A percentile compares a stretch with the other conserved stretches of the same genome.
Evolutionary conservation across 2,797 vertebrate genomes (phyloP).

Genomic region (Synaphobranchus kaupii): DNA sequence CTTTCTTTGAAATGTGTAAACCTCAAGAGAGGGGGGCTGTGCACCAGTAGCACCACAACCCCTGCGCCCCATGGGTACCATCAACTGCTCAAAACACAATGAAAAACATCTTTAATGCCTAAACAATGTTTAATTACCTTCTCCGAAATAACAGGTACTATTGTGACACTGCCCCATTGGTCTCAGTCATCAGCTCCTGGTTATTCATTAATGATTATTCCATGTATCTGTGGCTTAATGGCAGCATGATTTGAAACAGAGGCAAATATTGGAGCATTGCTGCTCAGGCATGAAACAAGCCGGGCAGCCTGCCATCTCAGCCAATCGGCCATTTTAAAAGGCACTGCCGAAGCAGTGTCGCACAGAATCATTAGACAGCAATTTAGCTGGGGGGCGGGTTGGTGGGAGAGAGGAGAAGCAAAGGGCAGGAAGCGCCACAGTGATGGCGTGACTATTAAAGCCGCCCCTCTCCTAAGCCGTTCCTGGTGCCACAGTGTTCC

Average conservation of each 20-base stretch:
- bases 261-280: not conserved
- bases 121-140: not conserved
- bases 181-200: not conserved
- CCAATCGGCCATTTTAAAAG: not conserved
- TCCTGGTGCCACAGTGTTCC: not conserved
- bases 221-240: not conserved
- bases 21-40: not conserved
- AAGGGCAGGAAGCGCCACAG: not conserved
- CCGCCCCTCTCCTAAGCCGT: not conserved
- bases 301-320: not conserved
- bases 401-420: not conserved
- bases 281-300: not conserved
- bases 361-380: not conserved
- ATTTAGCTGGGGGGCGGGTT: not conserved
- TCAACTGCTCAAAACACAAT: not conserved
- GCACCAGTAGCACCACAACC: not conserved
- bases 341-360: not conserved
- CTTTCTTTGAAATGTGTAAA: not conserved
- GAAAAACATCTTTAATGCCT: not conserved
- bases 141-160: not conserved
- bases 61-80: not conserved
- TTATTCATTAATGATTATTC: not conserved
- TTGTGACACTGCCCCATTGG: not conserved
- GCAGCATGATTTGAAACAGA: not conserved
- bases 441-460: not conserved